A percentile compares a stretch with the other conserved stretches of the same genome.
phyloP scores from a whole-genome alignment of 2,888 invertebrate species.

The Tachina grossa region DNA sequence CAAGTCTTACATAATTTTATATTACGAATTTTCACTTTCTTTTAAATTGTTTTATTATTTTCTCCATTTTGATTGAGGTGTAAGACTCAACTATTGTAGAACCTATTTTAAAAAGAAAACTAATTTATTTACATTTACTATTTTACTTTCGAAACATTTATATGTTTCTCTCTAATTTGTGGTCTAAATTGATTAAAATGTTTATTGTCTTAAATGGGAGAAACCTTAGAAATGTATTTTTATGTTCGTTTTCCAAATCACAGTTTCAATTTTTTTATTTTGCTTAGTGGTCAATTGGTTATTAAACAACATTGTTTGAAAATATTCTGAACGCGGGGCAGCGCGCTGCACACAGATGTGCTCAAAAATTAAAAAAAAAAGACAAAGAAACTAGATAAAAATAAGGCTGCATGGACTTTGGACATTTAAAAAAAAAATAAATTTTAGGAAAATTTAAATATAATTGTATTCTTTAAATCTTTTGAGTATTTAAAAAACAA shows the following conservation, averaged over 20 bases:
- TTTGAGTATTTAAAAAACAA: too few species aligned
- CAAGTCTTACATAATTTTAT: conserved; percentile 27
- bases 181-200: conserved; percentile 22
- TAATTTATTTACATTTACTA: background rate
- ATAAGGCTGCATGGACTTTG: too few species aligned
- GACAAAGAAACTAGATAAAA: too few species aligned
- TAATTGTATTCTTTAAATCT: too few species aligned
- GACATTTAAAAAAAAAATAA: too few species aligned
- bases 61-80: conserved; percentile 7
- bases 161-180: conserved; percentile 23
- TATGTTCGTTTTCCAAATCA: conserved; percentile 30
- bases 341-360: background rate
- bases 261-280: conserved; percentile 2
- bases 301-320: conserved; percentile 28
- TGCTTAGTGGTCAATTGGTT: conserved; percentile 30
- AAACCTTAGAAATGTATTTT: conserved; percentile 34
- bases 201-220: conserved; percentile 11
- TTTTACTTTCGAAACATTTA: conserved; percentile 26
- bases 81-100: conserved; percentile 37
- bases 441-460: too few species aligned
- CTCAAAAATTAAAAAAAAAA: background rate
- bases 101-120: background rate
- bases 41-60: conserved; percentile 42
- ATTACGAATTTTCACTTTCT: conserved; percentile 1
- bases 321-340: background rate